Base-by-base conservation (phyloP, 2,113 vertebrate genomes). In the Girardinichthys multiradiatus region DNA sequence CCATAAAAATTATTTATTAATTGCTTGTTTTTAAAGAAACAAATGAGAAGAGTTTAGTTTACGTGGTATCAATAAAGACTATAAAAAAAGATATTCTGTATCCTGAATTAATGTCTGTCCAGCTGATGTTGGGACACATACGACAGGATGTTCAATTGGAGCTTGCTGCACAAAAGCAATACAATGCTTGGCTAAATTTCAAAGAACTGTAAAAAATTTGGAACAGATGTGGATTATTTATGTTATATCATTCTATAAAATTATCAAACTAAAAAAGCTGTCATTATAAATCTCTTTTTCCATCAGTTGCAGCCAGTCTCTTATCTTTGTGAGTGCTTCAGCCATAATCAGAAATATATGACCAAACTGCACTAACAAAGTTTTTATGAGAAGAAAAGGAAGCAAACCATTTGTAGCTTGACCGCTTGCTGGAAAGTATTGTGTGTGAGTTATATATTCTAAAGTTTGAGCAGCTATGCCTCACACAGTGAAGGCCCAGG, bases 401-500 rank as follows among this genome's bases (percentile, higher is more conserved):
- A 58, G 21, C 7, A 17, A 6, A 54, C 17, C 57, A 21, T 13
- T 35, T 24, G 45, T 30, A 27, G 19, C 33, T 7, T 42, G 37
- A 48, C 54, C 28, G 15, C 24, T 27, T 24, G 29, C 29, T 57
- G 48, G 51, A 15, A 35, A 2, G 7, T 27, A 27, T 57, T 57
- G 35, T 60, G 12, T 39, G 35, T 42, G 35, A 39, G 35, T 64
- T 45, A 59, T n/a, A 29, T 59, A 51, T 64, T 71, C 19, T 30
- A 58, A 77, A 71, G 14, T 57, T 5, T 0, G 29, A 57, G 31
- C 48, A 58, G 13, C 54, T 15, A 24, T 21, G 68, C 42, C 48
- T 61, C 60, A 72, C 66, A 67, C 70, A 28, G 21, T 6, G 39
- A 9, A 65, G 70, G 68, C 72, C 70, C 28, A 28, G 61, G 35